Percentiles rank a stretch among this genome's conserved stretches.
phyloP scores from a whole-genome alignment of 2,113 vertebrate species.

The Lophura nycthemera region DNA sequence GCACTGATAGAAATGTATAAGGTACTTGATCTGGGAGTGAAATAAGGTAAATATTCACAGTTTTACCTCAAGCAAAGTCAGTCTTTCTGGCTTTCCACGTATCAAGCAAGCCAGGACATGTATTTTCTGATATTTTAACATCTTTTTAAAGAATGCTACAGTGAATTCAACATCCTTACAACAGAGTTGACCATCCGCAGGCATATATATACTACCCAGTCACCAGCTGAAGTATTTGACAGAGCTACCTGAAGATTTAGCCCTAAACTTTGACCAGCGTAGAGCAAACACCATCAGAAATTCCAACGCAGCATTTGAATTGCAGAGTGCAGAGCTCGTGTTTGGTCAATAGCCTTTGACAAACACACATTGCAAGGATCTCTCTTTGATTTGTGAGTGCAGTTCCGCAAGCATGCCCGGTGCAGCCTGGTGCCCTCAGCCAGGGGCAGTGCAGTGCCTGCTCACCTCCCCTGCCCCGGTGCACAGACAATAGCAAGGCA shows the following conservation, averaged over 20 bases:
- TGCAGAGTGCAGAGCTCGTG: rapidly evolving
- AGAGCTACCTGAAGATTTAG: background rate
- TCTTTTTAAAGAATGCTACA: background rate
- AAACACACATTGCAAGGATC: background rate
- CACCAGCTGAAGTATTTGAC: background rate
- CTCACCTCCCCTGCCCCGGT: background rate
- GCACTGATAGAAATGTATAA: background rate
- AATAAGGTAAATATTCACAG: background rate
- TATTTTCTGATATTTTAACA: background rate
- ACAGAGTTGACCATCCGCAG: background rate
- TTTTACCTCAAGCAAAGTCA: background rate
- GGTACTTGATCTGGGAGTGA: background rate
- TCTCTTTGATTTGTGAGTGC: background rate
- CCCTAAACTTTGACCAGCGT: background rate
- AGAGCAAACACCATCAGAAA: background rate
- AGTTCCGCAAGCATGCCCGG: background rate
- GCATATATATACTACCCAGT: background rate
- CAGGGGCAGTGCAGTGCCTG: background rate
- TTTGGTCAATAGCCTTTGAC: background rate
- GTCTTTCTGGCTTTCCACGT: background rate
- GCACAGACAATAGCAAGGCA: background rate
- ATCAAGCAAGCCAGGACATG: background rate
- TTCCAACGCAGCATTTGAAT: background rate
- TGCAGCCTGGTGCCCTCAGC: background rate
- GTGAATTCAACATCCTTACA: background rate